Evolutionary conservation across 2,888 invertebrate species (phyloP), one percentile per base, ranked within the genome.

Genomic region (Anthophora plumipes): DNA sequence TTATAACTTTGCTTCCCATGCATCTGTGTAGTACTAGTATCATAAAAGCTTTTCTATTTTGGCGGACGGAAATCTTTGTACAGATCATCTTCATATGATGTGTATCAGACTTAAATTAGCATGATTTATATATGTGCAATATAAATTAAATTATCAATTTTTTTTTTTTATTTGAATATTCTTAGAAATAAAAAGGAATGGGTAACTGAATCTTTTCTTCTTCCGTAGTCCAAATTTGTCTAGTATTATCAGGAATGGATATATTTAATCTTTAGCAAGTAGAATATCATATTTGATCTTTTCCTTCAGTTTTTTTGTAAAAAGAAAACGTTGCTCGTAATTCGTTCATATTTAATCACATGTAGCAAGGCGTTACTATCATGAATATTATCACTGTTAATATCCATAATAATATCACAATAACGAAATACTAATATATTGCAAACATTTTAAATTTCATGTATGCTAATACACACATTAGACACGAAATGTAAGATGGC

Each of bases 21-120:
- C 85, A 89, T 89, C 77, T 85, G 61, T 74, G 77, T 89, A 82
- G 84, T 64, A 60, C 78, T 89, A 90, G 86, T 83, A 77, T 86
- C 87, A 86, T 81, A 59, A 82, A n/a, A 76, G 73, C 70, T 78
- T 84, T 69, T 67, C 22, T 61, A 73, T 77, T 80, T 55, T 64
- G 54, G 59, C 11, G 12, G 57, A 59, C 41, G 66, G 37, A 68
- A 48, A 52, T 67, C 50, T 17, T 48, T 48, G 67, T 71, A 71
- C 31, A 55, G 52, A 25, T 70, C 70, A 72, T 71, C 1, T 54
- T 59, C 41, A 46, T 43, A 66, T n/a, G 17, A 50, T 71, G 46
- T 71, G 46, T 20, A 52, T 52, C 39, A 48, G 52, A 76, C 59
- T 54, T 9, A 22, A 78, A 64, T 50, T 76, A 57, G 78, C 76